phyloP scores from a whole-genome alignment of 2,888 invertebrate genomes.

The Hyles lineata region DNA sequence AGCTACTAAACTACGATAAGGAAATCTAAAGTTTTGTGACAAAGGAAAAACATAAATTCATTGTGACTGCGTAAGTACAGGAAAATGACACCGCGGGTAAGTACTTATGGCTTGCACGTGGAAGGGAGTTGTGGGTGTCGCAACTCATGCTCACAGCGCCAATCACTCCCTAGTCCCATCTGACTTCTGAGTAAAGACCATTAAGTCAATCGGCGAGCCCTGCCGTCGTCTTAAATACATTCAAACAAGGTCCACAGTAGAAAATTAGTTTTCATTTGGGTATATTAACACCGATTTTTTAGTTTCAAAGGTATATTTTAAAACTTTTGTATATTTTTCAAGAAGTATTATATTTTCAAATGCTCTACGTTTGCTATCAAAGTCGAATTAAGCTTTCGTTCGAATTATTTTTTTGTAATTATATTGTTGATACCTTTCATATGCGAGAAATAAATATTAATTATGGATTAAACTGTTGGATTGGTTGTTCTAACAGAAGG shows the following conservation, averaged over 20 bases:
- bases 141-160: conserved; percentile 8
- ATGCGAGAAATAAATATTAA: too few relatives aligned
- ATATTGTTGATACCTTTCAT: too few relatives aligned
- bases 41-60: conserved; percentile 61
- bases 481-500: too few relatives aligned
- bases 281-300: not conserved
- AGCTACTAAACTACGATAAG: conserved; percentile 40
- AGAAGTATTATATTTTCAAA: too few relatives aligned
- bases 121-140: conserved; percentile 65
- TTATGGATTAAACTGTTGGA: too few relatives aligned
- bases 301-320: not conserved
- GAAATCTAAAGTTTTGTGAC: conserved; percentile 52
- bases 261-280: not conserved
- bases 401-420: too few relatives aligned
- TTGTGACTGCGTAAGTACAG: conserved; percentile 60
- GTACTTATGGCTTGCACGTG: conserved; percentile 63
- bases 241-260: not conserved
- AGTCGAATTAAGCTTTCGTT: too few relatives aligned
- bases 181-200: not conserved
- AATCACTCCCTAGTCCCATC: too few relatives aligned
- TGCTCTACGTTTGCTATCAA: too few relatives aligned
- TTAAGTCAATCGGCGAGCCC: not conserved
- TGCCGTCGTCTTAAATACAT: not conserved
- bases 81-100: conserved; percentile 64
- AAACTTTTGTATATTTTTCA: not conserved